A percentile compares a stretch with the other conserved stretches of the same genome.
Conservation (phyloP, 2,113 vertebrate species). For the Nothoprocta perdicaria region DNA sequence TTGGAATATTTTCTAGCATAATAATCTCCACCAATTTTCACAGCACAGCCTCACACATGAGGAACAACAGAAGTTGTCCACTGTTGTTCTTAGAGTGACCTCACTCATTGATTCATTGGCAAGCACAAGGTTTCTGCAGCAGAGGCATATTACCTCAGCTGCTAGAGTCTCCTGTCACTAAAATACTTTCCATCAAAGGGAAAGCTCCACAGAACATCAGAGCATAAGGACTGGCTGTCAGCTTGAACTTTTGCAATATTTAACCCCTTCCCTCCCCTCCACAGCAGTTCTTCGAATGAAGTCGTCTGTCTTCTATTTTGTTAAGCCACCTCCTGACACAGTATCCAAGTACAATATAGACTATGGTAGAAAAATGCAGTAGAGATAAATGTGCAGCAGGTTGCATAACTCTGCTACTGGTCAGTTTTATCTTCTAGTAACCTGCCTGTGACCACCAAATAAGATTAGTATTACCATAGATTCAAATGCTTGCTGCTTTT, state of each 20-base stretch:
- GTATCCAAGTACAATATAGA: neutral
- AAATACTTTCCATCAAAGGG: conserved; percentile 72
- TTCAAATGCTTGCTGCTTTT: neutral
- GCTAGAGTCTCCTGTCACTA: conserved; percentile 32
- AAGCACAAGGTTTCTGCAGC: conserved; percentile 14
- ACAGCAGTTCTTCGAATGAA: neutral
- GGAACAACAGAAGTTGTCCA: neutral
- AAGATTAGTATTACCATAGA: neutral
- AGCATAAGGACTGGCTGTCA: conserved; percentile 19
- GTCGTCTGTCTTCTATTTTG: neutral
- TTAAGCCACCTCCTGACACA: neutral
- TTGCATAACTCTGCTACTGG: neutral
- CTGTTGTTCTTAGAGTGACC: neutral
- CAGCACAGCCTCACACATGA: neutral
- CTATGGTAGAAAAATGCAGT: neutral
- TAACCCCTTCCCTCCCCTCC: conserved; percentile 36
- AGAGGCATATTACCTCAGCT: conserved; percentile 28
- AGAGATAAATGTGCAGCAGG: neutral
- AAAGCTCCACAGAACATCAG: conserved; percentile 31
- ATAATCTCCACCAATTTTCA: neutral
- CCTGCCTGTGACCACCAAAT: neutral
- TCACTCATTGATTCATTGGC: neutral
- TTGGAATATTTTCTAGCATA: neutral
- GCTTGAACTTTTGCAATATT: conserved; percentile 9
- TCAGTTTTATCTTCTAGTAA: neutral